Base-by-base conservation (phyloP, 2,888 invertebrate genomes). In the Tineola bisselliella region DNA sequence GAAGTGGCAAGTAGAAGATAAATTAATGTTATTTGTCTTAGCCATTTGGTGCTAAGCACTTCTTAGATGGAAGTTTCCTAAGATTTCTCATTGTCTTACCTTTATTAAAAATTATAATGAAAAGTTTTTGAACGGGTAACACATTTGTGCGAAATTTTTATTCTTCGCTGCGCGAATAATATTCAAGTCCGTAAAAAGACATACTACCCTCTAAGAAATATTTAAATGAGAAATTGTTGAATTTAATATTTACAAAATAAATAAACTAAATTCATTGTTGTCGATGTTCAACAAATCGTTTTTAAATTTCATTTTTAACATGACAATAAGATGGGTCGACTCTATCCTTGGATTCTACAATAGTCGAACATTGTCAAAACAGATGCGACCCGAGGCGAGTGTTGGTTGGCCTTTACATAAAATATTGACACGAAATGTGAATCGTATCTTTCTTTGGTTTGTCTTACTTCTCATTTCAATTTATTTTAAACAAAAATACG, bases 21-120 rank as follows among this genome's bases (percentile, higher is more conserved):
- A 68, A 69, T 69, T 66, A 64, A 63, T 61, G 63, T 62, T 66
- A 66, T 68, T 66, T 65, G 62, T 68, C 66, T 65, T 62, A 43
- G 62, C 64, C 62, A 48, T 48, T 48, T 48, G 48, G 48, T n/a
- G 48, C 48, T 48, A 48, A 48, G 48, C 48, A 48, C 48, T 54
- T 54, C n/a, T 54, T n/a, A 25, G 54, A 54, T 25, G 54, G 25
- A 54, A 54, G 25, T 54, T 54, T 18, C 48, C 54, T 54, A 25
- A 54, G 54, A 54, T 54, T 54, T 54, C 19, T 54, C 54, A 54
- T n/a, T 54, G 54, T 25, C 19, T 54, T 25, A 25, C 25, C 54
- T 54, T 54, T 54, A 54, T 54, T 54, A 54, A 54, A 54, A 10
- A 25, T 54, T 25, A 10, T 54, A 54, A 25, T 54, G 18, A 25